phyloP scores from a whole-genome alignment of 2,113 vertebrate genomes.

The Misgurnus anguillicaudatus region DNA sequence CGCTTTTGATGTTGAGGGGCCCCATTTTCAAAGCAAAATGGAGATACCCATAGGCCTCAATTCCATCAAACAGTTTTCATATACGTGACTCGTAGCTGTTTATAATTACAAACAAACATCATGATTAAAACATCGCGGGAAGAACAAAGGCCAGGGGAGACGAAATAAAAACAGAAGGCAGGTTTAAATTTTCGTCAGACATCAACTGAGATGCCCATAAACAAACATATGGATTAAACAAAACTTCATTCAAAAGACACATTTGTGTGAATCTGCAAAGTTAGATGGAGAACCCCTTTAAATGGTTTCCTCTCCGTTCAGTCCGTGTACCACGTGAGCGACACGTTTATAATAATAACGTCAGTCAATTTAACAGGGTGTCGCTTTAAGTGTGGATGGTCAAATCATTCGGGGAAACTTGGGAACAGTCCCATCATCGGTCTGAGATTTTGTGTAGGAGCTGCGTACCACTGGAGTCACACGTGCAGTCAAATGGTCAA shows the following conservation, averaged over 20 bases:
- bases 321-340: constrained; percentile 3
- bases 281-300: constrained; percentile 17
- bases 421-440: constrained; percentile 55
- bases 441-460: constrained; percentile 51
- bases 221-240: constrained; percentile 30
- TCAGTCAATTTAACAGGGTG: constrained; percentile 54
- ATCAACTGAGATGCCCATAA: constrained; percentile 53
- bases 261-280: background rate
- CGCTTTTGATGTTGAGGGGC: constrained; percentile 72
- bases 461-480: constrained; percentile 52
- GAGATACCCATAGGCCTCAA: constrained; percentile 78
- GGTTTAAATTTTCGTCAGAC: constrained; percentile 37
- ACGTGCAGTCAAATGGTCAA: constrained; percentile 56
- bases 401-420: constrained; percentile 48
- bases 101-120: constrained; percentile 81
- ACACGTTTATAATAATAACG: constrained; percentile 47
- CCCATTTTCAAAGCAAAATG: constrained; percentile 72
- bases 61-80: constrained; percentile 76
- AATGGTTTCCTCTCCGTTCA: background rate
- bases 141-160: constrained; percentile 60
- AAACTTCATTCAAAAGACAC: background rate
- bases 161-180: constrained; percentile 51
- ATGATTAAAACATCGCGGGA: constrained; percentile 78
- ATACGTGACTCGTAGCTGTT: constrained; percentile 70
- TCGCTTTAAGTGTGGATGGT: constrained; percentile 47